These are phyloP conservation scores for Taxidea taxus DNA, from an alignment of 2,113 vertebrate species.

Conservation along the genomic window DNA sequence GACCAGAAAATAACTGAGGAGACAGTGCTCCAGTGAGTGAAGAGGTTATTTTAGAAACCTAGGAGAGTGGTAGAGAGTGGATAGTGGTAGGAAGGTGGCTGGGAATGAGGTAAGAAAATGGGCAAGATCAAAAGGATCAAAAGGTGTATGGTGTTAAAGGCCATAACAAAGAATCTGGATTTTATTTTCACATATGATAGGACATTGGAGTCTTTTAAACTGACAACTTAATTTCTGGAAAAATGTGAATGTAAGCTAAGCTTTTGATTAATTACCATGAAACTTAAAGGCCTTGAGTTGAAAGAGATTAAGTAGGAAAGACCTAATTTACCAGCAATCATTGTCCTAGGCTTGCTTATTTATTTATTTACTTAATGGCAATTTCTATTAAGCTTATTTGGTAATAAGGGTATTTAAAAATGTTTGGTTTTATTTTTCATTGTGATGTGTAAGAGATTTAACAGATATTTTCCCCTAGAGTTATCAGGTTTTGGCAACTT, in stretches of 20 bases:
- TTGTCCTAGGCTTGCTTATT: neutral
- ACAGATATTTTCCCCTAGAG: neutral
- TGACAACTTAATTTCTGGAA: conserved; percentile 7
- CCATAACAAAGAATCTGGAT: neutral
- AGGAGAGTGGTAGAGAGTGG: neutral
- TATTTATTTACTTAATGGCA: conserved; percentile 20
- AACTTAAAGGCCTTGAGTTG: conserved; percentile 37
- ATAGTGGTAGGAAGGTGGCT: neutral
- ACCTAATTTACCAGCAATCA: conserved; percentile 11
- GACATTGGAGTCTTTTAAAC: neutral
- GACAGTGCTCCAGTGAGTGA: neutral
- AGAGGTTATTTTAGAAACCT: neutral
- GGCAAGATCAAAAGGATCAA: neutral
- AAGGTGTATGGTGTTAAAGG: too few relatives aligned
- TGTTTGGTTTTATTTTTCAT: conserved; percentile 36
- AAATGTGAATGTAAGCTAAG: conserved; percentile 14
- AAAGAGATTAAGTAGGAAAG: conserved; percentile 35
- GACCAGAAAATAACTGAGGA: neutral
- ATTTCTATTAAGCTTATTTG: conserved; percentile 52
- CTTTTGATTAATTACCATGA: conserved; percentile 48
- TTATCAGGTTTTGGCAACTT: neutral
- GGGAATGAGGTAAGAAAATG: neutral
- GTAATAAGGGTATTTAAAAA: conserved; percentile 36
- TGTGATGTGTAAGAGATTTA: neutral
- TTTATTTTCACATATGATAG: neutral